These are phyloP conservation scores for Paramormyrops kingsleyae DNA, from an alignment of 2,113 vertebrate species.

Conservation along the genomic window DNA sequence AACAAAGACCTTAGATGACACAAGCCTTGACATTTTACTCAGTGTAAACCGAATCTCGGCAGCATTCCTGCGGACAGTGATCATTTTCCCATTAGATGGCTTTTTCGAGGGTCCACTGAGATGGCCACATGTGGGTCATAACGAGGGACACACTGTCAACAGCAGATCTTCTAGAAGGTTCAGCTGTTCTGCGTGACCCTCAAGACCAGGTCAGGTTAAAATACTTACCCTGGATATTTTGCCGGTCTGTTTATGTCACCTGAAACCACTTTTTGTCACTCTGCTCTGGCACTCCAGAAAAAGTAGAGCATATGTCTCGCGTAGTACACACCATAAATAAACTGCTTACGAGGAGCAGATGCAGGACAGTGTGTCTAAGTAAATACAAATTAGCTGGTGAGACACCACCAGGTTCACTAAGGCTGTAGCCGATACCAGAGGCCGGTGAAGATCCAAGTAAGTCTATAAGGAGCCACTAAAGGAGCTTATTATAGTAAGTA, in stretches of 20 bases:
- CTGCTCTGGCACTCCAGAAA: not conserved
- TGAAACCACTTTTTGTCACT: not conserved
- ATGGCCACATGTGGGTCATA: not conserved
- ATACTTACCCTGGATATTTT: not conserved
- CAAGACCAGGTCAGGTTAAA: not conserved
- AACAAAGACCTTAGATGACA: not conserved
- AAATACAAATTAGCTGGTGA: constrained; percentile 20
- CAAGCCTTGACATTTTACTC: not conserved
- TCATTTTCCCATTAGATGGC: not conserved
- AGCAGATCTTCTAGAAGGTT: not conserved
- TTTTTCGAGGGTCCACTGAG: not conserved
- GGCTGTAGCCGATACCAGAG: constrained; percentile 25
- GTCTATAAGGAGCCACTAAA: constrained; percentile 39
- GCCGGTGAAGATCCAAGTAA: constrained; percentile 15
- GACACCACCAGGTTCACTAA: constrained; percentile 23
- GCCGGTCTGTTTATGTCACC: not conserved
- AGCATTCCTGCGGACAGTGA: not conserved
- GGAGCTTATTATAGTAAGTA: constrained; percentile 38
- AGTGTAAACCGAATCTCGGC: not conserved
- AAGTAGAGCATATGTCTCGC: not conserved
- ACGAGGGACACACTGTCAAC: not conserved
- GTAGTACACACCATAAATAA: not conserved
- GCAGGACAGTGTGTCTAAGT: not conserved
- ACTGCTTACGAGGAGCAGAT: not conserved
- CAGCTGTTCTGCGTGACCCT: not conserved